A percentile compares a stretch with the other conserved stretches of the same genome.
Evolutionary conservation across 2,113 vertebrate species (phyloP).

Genomic region (Canis aureus): DNA sequence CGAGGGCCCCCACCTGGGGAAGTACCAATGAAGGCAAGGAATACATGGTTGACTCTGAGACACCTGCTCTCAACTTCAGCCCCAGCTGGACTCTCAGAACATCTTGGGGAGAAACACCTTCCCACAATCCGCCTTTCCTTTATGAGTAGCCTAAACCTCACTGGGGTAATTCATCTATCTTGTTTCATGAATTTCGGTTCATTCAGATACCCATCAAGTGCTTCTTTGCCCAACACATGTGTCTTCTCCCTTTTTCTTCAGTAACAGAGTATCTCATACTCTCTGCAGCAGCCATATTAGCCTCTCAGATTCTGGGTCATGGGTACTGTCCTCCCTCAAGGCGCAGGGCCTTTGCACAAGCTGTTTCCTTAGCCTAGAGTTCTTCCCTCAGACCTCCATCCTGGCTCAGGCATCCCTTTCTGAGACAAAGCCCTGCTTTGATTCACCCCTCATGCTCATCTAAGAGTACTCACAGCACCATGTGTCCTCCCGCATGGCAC

Average conservation of each 20-base stretch:
- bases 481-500: not conserved
- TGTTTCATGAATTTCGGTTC: not conserved
- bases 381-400: not conserved
- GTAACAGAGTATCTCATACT: not conserved
- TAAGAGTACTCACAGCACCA: not conserved
- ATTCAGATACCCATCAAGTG: not conserved
- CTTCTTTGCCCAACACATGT: not conserved
- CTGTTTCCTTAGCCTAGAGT: not conserved
- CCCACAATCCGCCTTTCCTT: not conserved
- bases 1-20: not conserved
- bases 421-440: not conserved
- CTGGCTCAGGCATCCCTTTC: not conserved
- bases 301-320: not conserved
- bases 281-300: not conserved
- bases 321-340: not conserved
- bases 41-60: not conserved
- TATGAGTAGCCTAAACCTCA: not conserved
- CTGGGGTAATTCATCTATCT: not conserved
- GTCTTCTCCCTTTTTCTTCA: not conserved
- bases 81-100: not conserved
- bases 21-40: not conserved
- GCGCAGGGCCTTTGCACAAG: not conserved
- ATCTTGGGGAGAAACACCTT: not conserved
- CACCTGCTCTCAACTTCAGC: not conserved
- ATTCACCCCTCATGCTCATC: not conserved